Conservation (phyloP, 1,140 invertebrate species). For the Drosophila murphyi region DNA sequence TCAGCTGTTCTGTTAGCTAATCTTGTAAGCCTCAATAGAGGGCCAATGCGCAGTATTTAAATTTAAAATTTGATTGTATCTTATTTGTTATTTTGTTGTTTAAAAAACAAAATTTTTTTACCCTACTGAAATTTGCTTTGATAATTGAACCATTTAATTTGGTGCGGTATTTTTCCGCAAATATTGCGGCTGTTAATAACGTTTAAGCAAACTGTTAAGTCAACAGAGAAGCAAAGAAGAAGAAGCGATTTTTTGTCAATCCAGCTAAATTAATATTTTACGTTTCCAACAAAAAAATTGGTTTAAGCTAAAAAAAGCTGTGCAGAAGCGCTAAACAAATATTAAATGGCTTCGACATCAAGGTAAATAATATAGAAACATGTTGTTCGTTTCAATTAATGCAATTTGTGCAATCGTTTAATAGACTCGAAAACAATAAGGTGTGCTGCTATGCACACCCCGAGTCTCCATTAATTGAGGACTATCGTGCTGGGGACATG, state of each 20-base stretch:
- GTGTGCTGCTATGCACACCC: constrained; percentile 97
- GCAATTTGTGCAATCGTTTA: background rate
- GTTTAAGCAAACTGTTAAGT: background rate
- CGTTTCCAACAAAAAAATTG: constrained; percentile 7
- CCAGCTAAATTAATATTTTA: constrained; percentile 33
- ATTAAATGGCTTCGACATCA: constrained; percentile 71
- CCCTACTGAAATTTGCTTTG: too few relatives aligned
- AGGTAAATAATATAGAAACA: constrained; percentile 40
- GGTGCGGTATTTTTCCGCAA: background rate
- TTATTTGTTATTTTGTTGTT: background rate
- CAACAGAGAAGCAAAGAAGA: constrained; percentile 15
- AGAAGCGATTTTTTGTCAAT: constrained; percentile 15
- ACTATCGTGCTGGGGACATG: constrained; percentile 99
- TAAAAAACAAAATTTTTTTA: background rate
- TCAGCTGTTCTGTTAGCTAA: background rate
- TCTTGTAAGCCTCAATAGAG: background rate
- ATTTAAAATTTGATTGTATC: background rate
- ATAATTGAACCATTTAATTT: too few relatives aligned
- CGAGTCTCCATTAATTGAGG: constrained; percentile 97
- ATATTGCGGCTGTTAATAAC: background rate
- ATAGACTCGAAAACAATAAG: constrained; percentile 87
- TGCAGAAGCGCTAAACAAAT: constrained; percentile 24
- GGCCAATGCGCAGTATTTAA: background rate
- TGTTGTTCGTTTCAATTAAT: background rate
- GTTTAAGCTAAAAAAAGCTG: constrained; percentile 18